Base-by-base conservation (phyloP, 2,888 invertebrate genomes). In the Eudemis profundana region DNA sequence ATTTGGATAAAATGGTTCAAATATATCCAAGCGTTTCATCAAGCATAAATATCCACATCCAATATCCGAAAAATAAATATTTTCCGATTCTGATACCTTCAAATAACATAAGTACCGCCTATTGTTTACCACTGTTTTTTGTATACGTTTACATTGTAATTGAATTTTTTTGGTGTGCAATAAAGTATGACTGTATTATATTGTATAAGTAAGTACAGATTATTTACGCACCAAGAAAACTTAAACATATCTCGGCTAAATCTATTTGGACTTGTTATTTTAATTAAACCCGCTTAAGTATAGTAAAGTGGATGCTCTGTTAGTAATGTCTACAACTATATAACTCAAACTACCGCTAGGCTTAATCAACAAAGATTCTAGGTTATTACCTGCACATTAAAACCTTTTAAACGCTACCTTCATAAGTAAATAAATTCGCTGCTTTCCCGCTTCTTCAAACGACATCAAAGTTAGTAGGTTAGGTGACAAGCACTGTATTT, bases 381-480 rank as follows among this genome's bases (percentile, higher is more conserved):
- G 42, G 50, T 51, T 51, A 51, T 19, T 36, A 19, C 50, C 50
- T n/a, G n/a, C n/a, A n/a, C 17, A 33, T 50, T 50, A 50, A 49
- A 49, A 21, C 14, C 2, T 21, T 14, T 14, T 8, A 23, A 27
- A 23, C 3, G 14, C 14, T 33, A 33, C 8, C 8, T 33, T 33
- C 10, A 33, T 47, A 47, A 14, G 42, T 42, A 27, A 40, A 42
- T 54, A 54, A 42, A 42, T 40, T 3, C 23, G 14, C 19, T 1
- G 12, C 15, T 42, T 56, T 17, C 54, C 42, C n/a, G 27, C 12
- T 12, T n/a, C 42, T 56, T 29, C 27, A 42, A 23, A 21, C 10
- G 12, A 42, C 42, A 36, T 51, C n/a, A 50, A 33, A 17, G 12
- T 56, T 56, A 42, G 42, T 56, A 56, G 42, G 54, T 42, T 56